Evolutionary conservation across 2,797 vertebrate species (phyloP).

Genomic region (Anguilla marmorata): DNA sequence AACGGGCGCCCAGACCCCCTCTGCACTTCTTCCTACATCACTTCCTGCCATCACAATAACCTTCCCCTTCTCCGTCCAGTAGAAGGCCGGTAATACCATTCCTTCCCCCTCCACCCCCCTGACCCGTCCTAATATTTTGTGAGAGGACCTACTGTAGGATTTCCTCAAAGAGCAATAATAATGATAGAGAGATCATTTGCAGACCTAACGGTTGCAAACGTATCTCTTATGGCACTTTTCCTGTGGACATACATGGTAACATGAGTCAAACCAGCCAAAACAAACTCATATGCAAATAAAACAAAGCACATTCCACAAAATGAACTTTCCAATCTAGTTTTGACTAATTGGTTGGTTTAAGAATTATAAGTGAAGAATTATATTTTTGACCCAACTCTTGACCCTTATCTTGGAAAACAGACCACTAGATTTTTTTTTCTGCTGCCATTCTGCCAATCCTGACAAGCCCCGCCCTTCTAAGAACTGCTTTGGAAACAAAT

Average conservation of each 20-base stretch:
- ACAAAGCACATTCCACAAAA: slow-evolving; percentile 21
- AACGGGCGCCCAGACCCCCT: not conserved
- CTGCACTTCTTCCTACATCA: not conserved
- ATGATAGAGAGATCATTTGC: not conserved
- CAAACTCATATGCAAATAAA: slow-evolving; percentile 7
- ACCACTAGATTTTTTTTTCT: not conserved
- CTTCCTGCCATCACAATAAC: not conserved
- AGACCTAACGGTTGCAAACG: not conserved
- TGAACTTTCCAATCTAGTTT: not conserved
- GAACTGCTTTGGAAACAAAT: not conserved
- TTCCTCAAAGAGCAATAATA: slow-evolving; percentile 15
- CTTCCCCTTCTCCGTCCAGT: not conserved
- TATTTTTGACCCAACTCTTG: not conserved
- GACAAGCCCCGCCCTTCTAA: not conserved
- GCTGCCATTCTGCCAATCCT: not conserved
- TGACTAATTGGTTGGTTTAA: not conserved
- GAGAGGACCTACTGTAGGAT: not conserved
- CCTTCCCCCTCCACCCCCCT: not conserved
- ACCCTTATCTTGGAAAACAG: not conserved
- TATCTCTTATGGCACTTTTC: slow-evolving; percentile 29
- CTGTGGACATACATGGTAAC: not conserved
- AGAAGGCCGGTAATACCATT: not conserved
- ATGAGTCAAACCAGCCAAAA: slow-evolving; percentile 5
- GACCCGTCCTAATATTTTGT: not conserved
- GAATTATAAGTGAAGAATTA: not conserved